phyloP scores from a whole-genome alignment of 92 coral and sea anemone species.

The Plumapathes pennacea region DNA sequence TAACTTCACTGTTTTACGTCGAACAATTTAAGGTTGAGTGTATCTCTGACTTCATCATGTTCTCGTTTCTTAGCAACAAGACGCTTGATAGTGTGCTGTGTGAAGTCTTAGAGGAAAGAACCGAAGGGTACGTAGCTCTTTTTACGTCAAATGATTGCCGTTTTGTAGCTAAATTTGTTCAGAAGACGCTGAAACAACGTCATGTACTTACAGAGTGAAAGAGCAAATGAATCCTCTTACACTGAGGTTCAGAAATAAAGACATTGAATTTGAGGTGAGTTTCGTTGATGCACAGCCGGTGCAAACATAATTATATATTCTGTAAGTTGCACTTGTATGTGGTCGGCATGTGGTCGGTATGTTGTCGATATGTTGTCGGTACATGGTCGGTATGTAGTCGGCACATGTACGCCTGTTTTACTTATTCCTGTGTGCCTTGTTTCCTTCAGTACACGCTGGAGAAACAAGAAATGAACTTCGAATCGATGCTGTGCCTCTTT shows the following conservation, averaged over 20 bases:
- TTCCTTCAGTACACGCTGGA: conserved; percentile 79
- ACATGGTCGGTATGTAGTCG: no score
- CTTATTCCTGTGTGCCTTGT: not conserved
- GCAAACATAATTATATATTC: no score
- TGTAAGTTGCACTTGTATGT: no score
- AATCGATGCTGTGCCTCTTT: conserved; percentile 77
- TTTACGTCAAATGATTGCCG: no score
- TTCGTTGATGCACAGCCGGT: not conserved
- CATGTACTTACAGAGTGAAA: conserved; percentile 54
- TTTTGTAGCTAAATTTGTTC: no score
- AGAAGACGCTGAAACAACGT: no score
- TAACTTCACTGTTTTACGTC: no score
- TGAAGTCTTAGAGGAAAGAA: conserved; percentile 69
- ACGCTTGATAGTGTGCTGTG: conserved; percentile 57
- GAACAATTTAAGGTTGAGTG: no score
- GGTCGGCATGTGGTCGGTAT: no score
- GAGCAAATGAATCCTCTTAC: conserved; percentile 93
- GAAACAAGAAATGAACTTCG: conserved; percentile 80
- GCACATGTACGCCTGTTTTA: not conserved
- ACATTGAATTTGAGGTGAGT: conserved; percentile 82
- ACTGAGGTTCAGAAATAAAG: conserved; percentile 64
- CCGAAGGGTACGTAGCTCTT: conserved; percentile 52
- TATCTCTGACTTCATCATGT: not conserved
- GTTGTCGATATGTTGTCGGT: no score
- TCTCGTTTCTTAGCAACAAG: conserved; percentile 26